These are phyloP conservation scores for Piaya cayana DNA, from an alignment of 2,113 vertebrate genomes.

Conservation along the genomic window DNA sequence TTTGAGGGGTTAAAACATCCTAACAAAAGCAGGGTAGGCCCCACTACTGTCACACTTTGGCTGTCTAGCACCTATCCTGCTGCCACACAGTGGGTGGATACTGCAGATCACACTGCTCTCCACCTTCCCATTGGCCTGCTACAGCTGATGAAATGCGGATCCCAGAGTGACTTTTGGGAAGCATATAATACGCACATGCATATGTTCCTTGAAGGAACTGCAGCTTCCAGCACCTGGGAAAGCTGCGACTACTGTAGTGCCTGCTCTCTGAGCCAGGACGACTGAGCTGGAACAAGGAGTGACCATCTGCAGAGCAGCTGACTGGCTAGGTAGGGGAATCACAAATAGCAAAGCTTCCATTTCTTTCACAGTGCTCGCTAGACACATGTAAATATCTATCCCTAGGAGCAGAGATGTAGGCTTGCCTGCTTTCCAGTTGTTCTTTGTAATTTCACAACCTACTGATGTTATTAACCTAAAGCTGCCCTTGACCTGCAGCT, in stretches of 20 bases:
- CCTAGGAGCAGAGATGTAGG: not conserved
- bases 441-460: not conserved
- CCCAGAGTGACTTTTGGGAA: not conserved
- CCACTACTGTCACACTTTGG: not conserved
- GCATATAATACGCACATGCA: not conserved
- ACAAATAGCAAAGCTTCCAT: not conserved
- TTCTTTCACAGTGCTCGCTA: not conserved
- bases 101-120: not conserved
- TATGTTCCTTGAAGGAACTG: not conserved
- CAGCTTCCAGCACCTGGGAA: constrained; percentile 17
- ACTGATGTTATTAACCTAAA: not conserved
- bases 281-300: not conserved
- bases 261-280: not conserved
- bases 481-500: not conserved
- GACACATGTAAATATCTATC: not conserved
- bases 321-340: not conserved
- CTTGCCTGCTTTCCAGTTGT: not conserved
- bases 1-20: not conserved
- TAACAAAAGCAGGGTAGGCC: not conserved
- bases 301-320: not conserved
- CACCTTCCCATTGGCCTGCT: not conserved
- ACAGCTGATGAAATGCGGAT: not conserved
- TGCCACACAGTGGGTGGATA: not conserved
- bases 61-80: not conserved
- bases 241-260: not conserved